Conservation (phyloP, 1,140 invertebrate genomes). For the Polypedilum vanderplanki region DNA sequence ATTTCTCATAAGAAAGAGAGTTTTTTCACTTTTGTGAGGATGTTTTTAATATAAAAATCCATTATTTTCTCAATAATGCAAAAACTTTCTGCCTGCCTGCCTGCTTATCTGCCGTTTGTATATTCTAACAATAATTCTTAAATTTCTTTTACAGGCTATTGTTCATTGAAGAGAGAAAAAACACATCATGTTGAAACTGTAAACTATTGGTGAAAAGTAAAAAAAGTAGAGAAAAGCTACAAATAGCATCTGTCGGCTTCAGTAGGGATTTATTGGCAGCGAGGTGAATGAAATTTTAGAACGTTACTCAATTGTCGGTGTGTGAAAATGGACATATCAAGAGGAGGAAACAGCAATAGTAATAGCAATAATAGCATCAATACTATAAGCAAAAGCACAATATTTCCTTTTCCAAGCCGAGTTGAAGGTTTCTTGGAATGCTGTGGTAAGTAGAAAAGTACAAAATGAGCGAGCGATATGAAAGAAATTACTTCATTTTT, state of each 20-base stretch:
- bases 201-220: neutral
- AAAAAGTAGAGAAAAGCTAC: neutral
- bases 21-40: neutral
- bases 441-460: slow-evolving; percentile 51
- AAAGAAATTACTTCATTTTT: neutral
- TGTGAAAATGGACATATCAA: slow-evolving; percentile 15
- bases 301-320: neutral
- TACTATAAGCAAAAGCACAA: too few relatives aligned
- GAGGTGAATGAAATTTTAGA: neutral
- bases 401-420: slow-evolving; percentile 47
- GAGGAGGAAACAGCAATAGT: neutral
- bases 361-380: neutral
- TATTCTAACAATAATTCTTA: slow-evolving; percentile 4
- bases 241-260: neutral
- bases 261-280: neutral
- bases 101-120: neutral
- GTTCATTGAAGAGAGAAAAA: neutral
- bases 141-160: neutral
- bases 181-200: slow-evolving; percentile 5
- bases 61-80: slow-evolving; percentile 13
- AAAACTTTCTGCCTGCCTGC: neutral
- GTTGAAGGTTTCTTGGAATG: slow-evolving; percentile 65
- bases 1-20: too few relatives aligned
- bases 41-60: slow-evolving; percentile 4
- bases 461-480: neutral